Conservation (phyloP, 92 coral and sea anemone genomes). For the Chrysogorgia sp. region DNA sequence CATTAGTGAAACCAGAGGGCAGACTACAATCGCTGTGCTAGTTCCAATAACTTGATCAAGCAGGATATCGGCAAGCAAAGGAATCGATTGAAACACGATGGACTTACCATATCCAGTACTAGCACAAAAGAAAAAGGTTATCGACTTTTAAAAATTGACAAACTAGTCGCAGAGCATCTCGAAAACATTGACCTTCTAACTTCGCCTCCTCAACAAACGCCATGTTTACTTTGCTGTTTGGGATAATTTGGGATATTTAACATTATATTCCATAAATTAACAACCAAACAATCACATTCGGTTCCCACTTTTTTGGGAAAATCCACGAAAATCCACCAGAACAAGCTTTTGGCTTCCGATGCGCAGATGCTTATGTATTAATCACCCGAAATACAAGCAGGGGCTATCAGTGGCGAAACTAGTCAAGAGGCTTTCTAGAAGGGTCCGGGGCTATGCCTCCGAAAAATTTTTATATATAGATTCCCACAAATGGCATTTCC, state of each 20-base stretch:
- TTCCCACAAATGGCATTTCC: too few species aligned
- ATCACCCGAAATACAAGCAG: too few species aligned
- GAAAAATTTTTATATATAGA: too few species aligned
- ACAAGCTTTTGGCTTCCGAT: constrained; percentile 16
- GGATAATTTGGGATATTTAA: background rate
- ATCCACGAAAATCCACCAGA: constrained; percentile 5
- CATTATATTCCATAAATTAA: background rate
- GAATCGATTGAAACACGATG: constrained; percentile 62
- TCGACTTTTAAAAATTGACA: constrained; percentile 56
- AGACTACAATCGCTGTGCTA: constrained; percentile 57
- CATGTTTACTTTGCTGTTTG: background rate
- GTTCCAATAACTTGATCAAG: constrained; percentile 56
- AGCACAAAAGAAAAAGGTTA: constrained; percentile 64
- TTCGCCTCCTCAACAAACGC: constrained; percentile 28
- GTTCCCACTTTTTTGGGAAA: background rate
- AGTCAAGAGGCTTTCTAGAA: too few species aligned
- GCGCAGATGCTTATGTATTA: background rate
- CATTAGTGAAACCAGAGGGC: constrained; percentile 68
- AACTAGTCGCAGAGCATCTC: constrained; percentile 17
- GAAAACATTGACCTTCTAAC: constrained; percentile 26
- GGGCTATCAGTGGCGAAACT: too few species aligned
- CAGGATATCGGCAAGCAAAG: constrained; percentile 58
- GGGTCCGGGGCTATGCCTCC: too few species aligned
- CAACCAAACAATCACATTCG: background rate
- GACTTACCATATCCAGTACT: constrained; percentile 79